Conservation (phyloP, 2,888 invertebrate species). For the Chymomyza amoena region DNA sequence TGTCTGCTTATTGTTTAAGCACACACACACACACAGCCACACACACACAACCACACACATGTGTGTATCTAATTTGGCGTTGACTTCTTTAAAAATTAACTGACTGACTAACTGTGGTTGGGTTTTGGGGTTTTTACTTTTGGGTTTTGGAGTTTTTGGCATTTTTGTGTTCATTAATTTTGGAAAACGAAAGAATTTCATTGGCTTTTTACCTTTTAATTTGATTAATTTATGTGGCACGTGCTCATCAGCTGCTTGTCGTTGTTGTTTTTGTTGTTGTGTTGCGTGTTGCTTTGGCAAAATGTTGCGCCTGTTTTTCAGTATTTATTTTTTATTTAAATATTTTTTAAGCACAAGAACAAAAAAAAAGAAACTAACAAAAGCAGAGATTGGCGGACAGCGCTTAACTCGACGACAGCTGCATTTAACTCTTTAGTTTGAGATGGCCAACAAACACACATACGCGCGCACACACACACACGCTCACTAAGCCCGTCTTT, state of each 20-base stretch:
- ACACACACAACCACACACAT: conserved; percentile 1
- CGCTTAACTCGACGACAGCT: neutral
- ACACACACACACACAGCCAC: conserved; percentile 4
- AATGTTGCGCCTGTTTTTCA: conserved; percentile 8
- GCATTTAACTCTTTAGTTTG: neutral
- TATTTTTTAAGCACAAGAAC: neutral
- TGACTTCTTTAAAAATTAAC: too few species aligned
- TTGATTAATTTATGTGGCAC: conserved; percentile 20
- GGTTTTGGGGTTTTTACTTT: neutral
- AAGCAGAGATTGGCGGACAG: neutral
- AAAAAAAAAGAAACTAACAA: neutral
- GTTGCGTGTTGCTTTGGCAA: neutral
- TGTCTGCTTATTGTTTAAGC: conserved; percentile 21
- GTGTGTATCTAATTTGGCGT: neutral
- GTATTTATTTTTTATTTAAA: neutral
- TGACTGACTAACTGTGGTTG: neutral
- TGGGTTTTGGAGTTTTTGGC: neutral
- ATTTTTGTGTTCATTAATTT: neutral
- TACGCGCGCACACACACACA: neutral
- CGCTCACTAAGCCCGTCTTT: neutral
- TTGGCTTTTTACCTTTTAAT: conserved; percentile 51
- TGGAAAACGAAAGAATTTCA: conserved; percentile 11
- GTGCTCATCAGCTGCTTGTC: neutral
- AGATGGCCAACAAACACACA: neutral
- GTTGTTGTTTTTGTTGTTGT: neutral